Evolutionary conservation across 2,113 vertebrate genomes (phyloP), one percentile per base, ranked within the genome.

Genomic region (Entelurus aequoreus): DNA sequence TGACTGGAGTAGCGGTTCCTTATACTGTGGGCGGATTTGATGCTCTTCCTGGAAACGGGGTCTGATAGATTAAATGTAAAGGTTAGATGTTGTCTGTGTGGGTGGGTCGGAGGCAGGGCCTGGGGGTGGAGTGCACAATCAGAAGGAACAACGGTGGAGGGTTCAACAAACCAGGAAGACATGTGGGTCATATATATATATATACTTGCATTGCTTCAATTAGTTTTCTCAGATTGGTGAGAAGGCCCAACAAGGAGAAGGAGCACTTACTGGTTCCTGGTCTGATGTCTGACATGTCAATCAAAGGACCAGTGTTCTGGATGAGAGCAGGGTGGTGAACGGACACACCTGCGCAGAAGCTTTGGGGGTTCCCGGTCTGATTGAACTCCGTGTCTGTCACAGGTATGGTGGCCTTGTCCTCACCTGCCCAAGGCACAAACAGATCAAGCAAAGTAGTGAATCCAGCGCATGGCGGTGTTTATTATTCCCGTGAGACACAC

Each of bases 201-300:
- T 28, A 56, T 35, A 46, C 6, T 57, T 21, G 10, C 6, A 16
- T 40, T 54, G 71, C 52, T 57, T 47, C 13, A 48, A 48, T 62
- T 55, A 37, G 10, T 16, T 19, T 16, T 54, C 36, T 42, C 21
- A 59, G 52, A 65, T 28, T 42, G 55, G 38, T 57, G 37, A 66
- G 62, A 65, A 69, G 14, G 46, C 38, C 65, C 38, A 40, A 35
- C 4, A 52, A 68, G 14, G 15, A 65, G 21, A 60, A 44, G 73
- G 42, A 62, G 48, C 19, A 78, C 96, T 83, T 88, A 99, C 97
- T 99, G 77, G 97, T 99, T 86, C 97, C 97, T 0, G 97, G 97
- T 65, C 97, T 92, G 78, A 99, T 98, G 85, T 99, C 97, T 0
- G 97, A 99, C 97, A 99, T 99, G 83, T 99, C 97, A 15, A 99